Base-by-base conservation (phyloP, 2,888 invertebrate species). In the Drosophila prostipennis region DNA sequence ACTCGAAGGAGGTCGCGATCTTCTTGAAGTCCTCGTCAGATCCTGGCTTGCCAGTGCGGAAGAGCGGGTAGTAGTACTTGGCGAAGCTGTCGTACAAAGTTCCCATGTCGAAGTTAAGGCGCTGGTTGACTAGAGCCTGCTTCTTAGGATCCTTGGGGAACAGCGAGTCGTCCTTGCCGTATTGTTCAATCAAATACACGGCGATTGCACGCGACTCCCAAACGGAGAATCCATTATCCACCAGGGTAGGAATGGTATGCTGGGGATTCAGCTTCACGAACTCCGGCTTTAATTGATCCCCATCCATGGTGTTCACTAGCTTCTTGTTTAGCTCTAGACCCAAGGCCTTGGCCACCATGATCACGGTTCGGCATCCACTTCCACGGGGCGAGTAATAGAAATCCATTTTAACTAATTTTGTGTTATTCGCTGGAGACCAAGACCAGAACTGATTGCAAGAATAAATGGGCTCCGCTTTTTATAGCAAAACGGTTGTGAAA, bases 131-230 rank as follows among this genome's bases (percentile, higher is more conserved):
- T 0, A 95, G 55, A 0, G 96, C 97, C 36, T 96, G 93, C 73
- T 94, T 94, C 84, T 95, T 94, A 1, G 96, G 94, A 77, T 96
- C 96, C 81, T 94, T 95, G 0, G 97, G 97, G 80, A 93, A 94
- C 34, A 97, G 92, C 85, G 59, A 59, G 1, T 95, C 95, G 77
- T 95, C 94, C 90, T 96, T 96, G 43, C 94, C 96, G 89, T 97
- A 97, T 88, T 96, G 95, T 91, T 95, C 95, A 26, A 93, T 95
- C 87, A 97, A 93, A 91, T 97, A 97, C 0, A 94, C 93, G 90
- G 95, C 93, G 90, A 97, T 97, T 63, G 96, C 95, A 40, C 96
- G 95, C 45, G 97, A 96, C 92, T 98, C 97, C 94, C 95, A 96
- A 61, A 98, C 89, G 13, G 93, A 91, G 87, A 96, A 95, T 0